These are phyloP conservation scores for Pocillopora damicornis DNA, from an alignment of 64 coral and sea anemone genomes.

Conservation along the genomic window DNA sequence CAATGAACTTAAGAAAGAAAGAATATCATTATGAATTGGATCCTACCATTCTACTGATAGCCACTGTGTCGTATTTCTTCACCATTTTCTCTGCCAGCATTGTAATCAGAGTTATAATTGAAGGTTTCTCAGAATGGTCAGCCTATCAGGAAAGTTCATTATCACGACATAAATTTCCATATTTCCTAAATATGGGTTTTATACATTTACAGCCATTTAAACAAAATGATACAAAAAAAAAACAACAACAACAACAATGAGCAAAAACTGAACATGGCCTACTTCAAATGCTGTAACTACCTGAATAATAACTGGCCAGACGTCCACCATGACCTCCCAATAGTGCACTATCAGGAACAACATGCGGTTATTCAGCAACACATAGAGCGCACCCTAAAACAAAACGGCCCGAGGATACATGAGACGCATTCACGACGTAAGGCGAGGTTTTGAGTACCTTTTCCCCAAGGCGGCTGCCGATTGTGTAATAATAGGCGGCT, in stretches of 20 bases:
- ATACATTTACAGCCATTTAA: too few relatives aligned
- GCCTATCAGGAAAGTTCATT: conserved; percentile 54
- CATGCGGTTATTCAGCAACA: conserved; percentile 85
- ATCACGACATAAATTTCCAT: background rate
- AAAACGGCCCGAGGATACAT: background rate
- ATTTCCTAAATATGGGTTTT: background rate
- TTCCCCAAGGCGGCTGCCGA: too few relatives aligned
- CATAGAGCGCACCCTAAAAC: conserved; percentile 74
- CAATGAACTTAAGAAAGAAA: background rate
- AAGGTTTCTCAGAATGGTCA: conserved; percentile 93
- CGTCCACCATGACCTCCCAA: conserved; percentile 92
- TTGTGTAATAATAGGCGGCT: too few relatives aligned
- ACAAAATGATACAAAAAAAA: too few relatives aligned
- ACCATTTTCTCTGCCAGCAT: conserved; percentile 78
- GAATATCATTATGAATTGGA: background rate
- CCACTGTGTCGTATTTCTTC: conserved; percentile 88
- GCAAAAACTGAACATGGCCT: too few relatives aligned
- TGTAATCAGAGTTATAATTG: conserved; percentile 77
- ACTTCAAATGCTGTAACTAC: background rate
- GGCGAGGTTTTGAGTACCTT: too few relatives aligned
- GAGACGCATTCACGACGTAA: background rate
- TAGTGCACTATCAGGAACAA: conserved; percentile 84
- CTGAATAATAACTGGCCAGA: conserved; percentile 91
- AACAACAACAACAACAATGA: background rate
- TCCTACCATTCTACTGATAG: conserved; percentile 65